Evolutionary conservation across 2,888 invertebrate species (phyloP).

Genomic region (Drosophila sordidula): DNA sequence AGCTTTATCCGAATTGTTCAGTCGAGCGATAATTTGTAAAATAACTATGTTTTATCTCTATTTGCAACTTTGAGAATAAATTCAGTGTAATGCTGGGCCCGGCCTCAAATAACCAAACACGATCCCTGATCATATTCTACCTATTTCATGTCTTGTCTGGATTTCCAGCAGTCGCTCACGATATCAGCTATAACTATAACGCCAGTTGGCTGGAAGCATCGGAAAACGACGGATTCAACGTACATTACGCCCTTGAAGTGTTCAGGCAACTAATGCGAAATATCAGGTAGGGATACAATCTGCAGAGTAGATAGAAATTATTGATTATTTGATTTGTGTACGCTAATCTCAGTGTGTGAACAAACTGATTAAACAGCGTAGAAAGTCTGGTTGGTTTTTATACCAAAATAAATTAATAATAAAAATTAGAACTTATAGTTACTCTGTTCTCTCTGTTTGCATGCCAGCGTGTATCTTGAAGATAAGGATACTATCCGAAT

Average conservation of each 20-base stretch:
- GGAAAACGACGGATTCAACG: not conserved
- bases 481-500: not conserved
- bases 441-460: slow-evolving; percentile 17
- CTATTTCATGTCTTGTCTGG: slow-evolving; percentile 25
- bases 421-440: not conserved
- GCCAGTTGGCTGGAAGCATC: not conserved
- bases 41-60: slow-evolving; percentile 1
- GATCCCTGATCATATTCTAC: slow-evolving; percentile 17
- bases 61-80: slow-evolving; percentile 10
- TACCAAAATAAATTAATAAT: no score
- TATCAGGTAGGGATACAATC: slow-evolving; percentile 35
- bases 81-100: slow-evolving; percentile 35
- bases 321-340: slow-evolving; percentile 30
- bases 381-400: no score
- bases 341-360: not conserved
- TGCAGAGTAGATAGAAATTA: slow-evolving; percentile 4
- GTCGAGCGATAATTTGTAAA: slow-evolving; percentile 3
- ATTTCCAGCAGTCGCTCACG: slow-evolving; percentile 4
- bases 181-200: slow-evolving; percentile 6
- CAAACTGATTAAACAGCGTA: no score
- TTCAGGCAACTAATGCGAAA: slow-evolving; percentile 32
- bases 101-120: slow-evolving; percentile 4
- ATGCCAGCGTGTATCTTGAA: slow-evolving; percentile 29
- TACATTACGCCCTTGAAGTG: slow-evolving; percentile 2
- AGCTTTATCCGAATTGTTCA: slow-evolving; percentile 15